phyloP scores from a whole-genome alignment of 2,113 vertebrate genomes.

The Penelope pileata region DNA sequence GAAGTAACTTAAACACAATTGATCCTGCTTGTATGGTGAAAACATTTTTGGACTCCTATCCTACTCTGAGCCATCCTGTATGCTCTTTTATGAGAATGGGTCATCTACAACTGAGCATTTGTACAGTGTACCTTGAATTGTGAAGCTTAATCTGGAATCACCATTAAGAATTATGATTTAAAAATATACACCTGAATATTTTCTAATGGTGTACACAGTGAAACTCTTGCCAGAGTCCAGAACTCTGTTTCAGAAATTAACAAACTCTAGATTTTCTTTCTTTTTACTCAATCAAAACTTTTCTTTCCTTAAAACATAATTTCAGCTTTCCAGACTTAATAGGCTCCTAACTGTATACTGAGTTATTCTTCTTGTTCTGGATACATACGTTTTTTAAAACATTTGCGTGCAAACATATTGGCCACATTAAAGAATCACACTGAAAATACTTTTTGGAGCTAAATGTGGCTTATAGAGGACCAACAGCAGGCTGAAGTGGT shows the following conservation, averaged over 20 bases:
- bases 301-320: background rate
- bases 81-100: background rate
- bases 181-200: background rate
- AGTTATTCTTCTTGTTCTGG: background rate
- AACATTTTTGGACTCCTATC: background rate
- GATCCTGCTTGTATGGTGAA: background rate
- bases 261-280: background rate
- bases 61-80: background rate
- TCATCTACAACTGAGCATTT: background rate
- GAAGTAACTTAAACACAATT: background rate
- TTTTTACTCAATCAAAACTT: background rate
- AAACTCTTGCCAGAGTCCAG: background rate
- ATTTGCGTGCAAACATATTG: background rate
- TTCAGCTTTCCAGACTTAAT: background rate
- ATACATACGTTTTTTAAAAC: background rate
- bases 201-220: background rate
- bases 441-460: background rate
- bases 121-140: background rate
- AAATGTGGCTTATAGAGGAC: background rate
- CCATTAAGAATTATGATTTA: background rate
- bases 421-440: background rate
- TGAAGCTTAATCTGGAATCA: background rate
- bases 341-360: background rate
- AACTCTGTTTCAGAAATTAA: background rate
- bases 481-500: background rate